phyloP scores from a whole-genome alignment of 1,140 invertebrate genomes.

The Drosophila pallidifrons region DNA sequence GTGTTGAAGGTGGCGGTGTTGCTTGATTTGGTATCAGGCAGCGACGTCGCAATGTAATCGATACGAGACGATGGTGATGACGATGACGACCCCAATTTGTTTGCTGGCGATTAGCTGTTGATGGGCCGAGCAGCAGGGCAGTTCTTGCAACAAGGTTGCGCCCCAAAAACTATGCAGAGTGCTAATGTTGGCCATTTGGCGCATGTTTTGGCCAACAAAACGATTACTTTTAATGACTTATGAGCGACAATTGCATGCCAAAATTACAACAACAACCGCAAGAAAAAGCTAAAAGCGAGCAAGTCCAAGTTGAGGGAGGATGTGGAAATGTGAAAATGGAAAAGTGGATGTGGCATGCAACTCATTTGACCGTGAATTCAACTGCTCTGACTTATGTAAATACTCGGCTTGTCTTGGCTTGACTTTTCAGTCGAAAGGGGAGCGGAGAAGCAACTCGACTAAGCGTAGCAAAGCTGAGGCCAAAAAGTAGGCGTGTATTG shows the following conservation, averaged over 20 bases:
- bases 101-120: slow-evolving; percentile 39
- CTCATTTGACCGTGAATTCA: slow-evolving; percentile 68
- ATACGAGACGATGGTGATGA: slow-evolving; percentile 24
- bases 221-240: slow-evolving; percentile 83
- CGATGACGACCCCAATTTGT: slow-evolving; percentile 54
- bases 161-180: slow-evolving; percentile 64
- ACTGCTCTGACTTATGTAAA: slow-evolving; percentile 34
- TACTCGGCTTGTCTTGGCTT: slow-evolving; percentile 25
- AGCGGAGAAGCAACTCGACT: slow-evolving; percentile 10
- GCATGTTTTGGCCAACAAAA: slow-evolving; percentile 77
- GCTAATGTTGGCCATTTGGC: slow-evolving; percentile 76
- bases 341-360: slow-evolving; percentile 46
- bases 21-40: slow-evolving; percentile 29
- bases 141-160: slow-evolving; percentile 70
- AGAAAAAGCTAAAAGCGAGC: slow-evolving; percentile 6
- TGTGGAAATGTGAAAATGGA: neutral
- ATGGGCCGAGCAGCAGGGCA: neutral
- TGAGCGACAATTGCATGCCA: slow-evolving; percentile 77
- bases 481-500: slow-evolving; percentile 52
- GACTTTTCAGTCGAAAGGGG: neutral
- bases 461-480: slow-evolving; percentile 49
- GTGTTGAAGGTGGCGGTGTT: neutral
- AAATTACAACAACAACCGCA: neutral
- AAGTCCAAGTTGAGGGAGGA: slow-evolving; percentile 7
- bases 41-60: slow-evolving; percentile 42